phyloP scores from a whole-genome alignment of 2,113 vertebrate genomes.

The Salvelinus alpinus region DNA sequence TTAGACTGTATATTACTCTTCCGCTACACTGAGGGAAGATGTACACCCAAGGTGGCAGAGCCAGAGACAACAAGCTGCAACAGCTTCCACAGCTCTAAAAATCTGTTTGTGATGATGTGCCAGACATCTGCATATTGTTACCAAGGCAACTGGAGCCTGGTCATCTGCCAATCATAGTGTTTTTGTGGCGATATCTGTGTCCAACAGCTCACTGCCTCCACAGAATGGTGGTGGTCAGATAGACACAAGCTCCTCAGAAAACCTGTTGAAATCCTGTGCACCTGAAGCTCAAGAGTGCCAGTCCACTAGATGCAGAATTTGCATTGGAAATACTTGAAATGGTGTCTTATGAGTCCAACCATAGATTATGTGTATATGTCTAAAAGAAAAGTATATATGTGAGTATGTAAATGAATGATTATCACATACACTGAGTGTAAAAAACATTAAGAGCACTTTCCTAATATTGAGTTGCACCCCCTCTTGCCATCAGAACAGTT shows the following conservation, averaged over 20 bases:
- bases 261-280: background rate
- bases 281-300: background rate
- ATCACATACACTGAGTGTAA: no score
- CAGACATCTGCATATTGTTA: constrained; percentile 14
- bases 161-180: background rate
- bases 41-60: background rate
- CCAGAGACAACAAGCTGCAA: background rate
- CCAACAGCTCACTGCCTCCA: background rate
- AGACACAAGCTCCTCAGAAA: background rate
- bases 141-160: constrained; percentile 7
- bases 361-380: no score
- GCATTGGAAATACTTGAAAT: no score
- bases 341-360: no score
- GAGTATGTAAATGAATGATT: no score
- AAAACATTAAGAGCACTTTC: no score
- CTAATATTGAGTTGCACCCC: no score
- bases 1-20: background rate
- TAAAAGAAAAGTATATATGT: no score
- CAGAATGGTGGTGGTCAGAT: background rate
- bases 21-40: background rate
- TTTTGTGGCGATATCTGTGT: background rate
- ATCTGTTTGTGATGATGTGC: background rate
- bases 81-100: background rate
- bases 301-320: no score
- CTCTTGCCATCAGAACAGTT: no score